Base-by-base conservation (phyloP, 2,113 vertebrate species). In the Morone saxatilis region DNA sequence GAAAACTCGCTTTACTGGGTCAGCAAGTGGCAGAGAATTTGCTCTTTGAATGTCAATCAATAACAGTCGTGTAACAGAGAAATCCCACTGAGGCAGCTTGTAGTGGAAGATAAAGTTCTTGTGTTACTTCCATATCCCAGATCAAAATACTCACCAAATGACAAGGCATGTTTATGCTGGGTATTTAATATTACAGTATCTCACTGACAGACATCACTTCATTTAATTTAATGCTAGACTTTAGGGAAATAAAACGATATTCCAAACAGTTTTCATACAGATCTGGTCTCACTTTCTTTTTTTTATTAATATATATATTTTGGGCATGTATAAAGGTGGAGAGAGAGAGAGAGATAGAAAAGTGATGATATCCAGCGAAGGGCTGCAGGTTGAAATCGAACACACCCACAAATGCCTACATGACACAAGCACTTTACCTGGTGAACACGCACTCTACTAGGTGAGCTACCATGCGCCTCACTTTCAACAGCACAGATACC, bases 41-140 rank as follows among this genome's bases (percentile, higher is more conserved):
- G 51, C 19, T 45, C 22, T 53, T 48, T 53, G 19, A 84, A 84
- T 81, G 62, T 78, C 80, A 84, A 53, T 68, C 82, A 79, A 76
- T 62, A 63, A 53, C 36, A 75, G 71, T 63, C 51, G 19, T 9
- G 25, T 53, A 63, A 78, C 75, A 53, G 73, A 78, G 51, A 61
- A 45, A 51, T 71, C 66, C 45, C 47, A n/a, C n/a, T 40, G 63
- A 65, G 59, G 60, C n/a, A 71, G 47, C n/a, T 41, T 31, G 22
- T 17, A 20, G 2, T 6, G 48, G 38, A 19, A 68, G 48, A 71
- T 43, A 48, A 70, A 53, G 50, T 63, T 80, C 72, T 61, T 57
- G 19, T 59, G 60, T 76, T 78, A 40, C 45, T 9, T 41, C 62
- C 36, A 73, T 62, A 69, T 70, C 57, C 38, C 7, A 71, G 53